Evolutionary conservation across 2,888 invertebrate species (phyloP), one percentile per base, ranked within the genome.

Genomic region (Lasioglossum calceatum): DNA sequence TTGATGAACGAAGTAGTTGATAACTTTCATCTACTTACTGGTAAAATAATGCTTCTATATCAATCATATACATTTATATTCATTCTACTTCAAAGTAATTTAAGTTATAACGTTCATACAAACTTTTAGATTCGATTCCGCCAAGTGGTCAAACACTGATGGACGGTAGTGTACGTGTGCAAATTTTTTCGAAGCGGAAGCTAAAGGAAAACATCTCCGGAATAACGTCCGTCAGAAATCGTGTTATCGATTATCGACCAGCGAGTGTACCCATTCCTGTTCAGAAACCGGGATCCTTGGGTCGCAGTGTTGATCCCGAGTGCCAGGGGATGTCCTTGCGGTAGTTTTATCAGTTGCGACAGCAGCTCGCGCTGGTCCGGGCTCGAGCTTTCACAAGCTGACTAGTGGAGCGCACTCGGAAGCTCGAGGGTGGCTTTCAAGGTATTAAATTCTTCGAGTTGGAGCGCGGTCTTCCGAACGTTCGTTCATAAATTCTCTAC

Each of bases 251-350:
- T 64, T 64, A 27, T 64, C n/a, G 32, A 54, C 54, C n/a, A 54
- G 54, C 23, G 54, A 23, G 23, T 8, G 23, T 8, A 61, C 61
- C 27, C 61, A 16, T 27, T 61, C 16, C 61, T 32, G 27, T 27
- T 61, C 14, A 0, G 32, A 64, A 64, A 64, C 64, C 12, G 0
- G 64, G 64, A 5, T 32, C 16, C 64, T 39, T 19, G 8, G 39
- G 36, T 8, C 19, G 67, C 19, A 39, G 10, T 36, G 2, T 58
- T 8, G 58, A 8, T 27, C 50, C 44, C 44, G 42, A 27, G 73
- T 79, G 86, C 79, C 73, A 81, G 76, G 78, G 78, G 78, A 73
- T 79, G 81, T 85, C 86, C 86, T 86, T 81, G 85, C 64, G 12
- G 32, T 71, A 81, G 71, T 32, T 44, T 75, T 42, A 47, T 64